Conservation (phyloP, 2,888 invertebrate genomes). For the Acrobasis suavella region DNA sequence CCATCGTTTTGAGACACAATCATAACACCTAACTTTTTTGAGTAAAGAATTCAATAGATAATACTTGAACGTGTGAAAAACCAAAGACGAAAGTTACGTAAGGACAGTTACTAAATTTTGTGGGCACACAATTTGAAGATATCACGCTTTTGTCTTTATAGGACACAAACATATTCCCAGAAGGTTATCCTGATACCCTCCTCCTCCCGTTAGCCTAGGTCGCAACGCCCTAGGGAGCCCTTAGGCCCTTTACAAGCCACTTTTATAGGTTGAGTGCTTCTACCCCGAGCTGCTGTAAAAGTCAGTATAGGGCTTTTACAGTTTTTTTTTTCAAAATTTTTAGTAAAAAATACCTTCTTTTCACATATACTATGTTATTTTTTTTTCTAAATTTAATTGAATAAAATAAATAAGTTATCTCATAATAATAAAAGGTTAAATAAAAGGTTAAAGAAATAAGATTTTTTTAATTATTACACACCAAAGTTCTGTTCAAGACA, state of each 20-base stretch:
- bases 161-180: constrained; percentile 17
- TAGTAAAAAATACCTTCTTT: too few species aligned
- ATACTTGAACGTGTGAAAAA: not conserved
- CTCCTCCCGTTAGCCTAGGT: constrained; percentile 6
- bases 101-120: not conserved
- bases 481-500: too few species aligned
- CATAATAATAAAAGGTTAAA: too few species aligned
- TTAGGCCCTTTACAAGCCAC: constrained; percentile 15
- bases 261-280: constrained; percentile 20
- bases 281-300: constrained; percentile 14
- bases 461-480: too few species aligned
- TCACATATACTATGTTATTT: too few species aligned
- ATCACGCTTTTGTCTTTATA: constrained; percentile 15
- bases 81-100: not conserved
- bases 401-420: too few species aligned
- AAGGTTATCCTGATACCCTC: constrained; percentile 13
- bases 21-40: too few species aligned
- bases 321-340: not conserved
- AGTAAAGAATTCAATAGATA: too few species aligned
- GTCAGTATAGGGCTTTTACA: not conserved
- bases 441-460: too few species aligned
- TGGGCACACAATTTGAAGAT: constrained; percentile 1
- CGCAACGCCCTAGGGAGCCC: constrained; percentile 14
- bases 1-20: too few species aligned
- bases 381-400: too few species aligned